Evolutionary conservation across 1,140 invertebrate genomes (phyloP), one percentile per base, ranked within the genome.

Genomic region (Zaprionus ornatus): DNA sequence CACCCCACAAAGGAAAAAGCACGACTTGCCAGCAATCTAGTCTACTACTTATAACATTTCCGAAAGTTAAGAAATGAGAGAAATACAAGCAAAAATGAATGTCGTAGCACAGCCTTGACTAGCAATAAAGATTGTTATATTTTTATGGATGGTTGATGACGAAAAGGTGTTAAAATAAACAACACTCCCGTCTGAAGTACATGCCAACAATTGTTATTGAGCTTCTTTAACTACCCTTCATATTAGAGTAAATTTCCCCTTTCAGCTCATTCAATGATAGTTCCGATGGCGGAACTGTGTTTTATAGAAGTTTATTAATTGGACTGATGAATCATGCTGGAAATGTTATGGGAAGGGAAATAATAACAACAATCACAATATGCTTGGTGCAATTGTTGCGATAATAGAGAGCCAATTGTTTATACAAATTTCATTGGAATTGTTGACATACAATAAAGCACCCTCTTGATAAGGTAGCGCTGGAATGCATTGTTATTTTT

Each of bases 391-490:
- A 54, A 13, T 65, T 54, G 32, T n/a, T 12, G 29, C 29, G 52
- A 66, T 66, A 66, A 56, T 55, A 56, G 23, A 29, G 42, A 42
- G 32, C 63, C 15, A 66, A 59, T 52, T 66, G 54, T 32, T 66
- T 52, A 35, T 13, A 50, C 32, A 23, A 64, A 71, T 59, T 70
- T 75, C 52, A 35, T 3, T n/a, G 35, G 54, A 75, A 64, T 42
- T 75, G 66, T 66, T 61, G 65, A 65, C 21, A 61, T 54, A 13
- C 1, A 56, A 17, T 25, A 32, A 54, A 67, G 17, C 17, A 35
- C 4, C 10, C 54, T n/a, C n/a, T 45, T 62, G 71, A 74, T 74
- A 74, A 69, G 29, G 15, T 9, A 3, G 4, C 45, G 27, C 5
- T 74, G 37, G 19, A 56, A 59, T 54, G 55, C 7, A 6, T 17